Evolutionary conservation across 2,113 vertebrate genomes (phyloP).

Genomic region (Antechinus flavipes): DNA sequence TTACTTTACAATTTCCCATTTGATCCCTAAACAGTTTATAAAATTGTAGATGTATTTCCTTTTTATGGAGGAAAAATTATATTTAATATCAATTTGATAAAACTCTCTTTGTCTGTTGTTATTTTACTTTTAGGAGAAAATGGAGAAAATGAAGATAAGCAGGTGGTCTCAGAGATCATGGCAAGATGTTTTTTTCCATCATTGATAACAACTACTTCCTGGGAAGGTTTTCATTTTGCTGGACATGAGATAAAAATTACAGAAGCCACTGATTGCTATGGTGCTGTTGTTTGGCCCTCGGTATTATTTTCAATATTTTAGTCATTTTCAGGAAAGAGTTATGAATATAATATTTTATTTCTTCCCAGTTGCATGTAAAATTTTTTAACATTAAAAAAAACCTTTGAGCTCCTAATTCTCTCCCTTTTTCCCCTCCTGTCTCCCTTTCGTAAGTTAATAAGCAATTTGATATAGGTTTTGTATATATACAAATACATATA

Average conservation of each 20-base stretch:
- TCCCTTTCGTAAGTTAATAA: not conserved
- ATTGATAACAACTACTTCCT: constrained; percentile 83
- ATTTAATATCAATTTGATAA: not conserved
- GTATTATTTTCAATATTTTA: constrained; percentile 79
- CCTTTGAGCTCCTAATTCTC: not conserved
- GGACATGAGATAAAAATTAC: constrained; percentile 92
- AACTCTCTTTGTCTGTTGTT: not conserved
- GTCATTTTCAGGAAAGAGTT: not conserved
- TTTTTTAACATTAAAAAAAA: not conserved
- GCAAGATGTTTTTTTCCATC: constrained; percentile 88
- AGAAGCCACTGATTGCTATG: constrained; percentile 92
- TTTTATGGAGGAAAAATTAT: not conserved
- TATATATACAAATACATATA: not conserved
- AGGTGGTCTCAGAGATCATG: constrained; percentile 90
- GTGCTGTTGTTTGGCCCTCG: constrained; percentile 97
- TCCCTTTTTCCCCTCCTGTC: not conserved
- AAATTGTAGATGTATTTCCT: not conserved
- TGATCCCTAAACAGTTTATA: not conserved
- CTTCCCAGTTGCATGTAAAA: not conserved
- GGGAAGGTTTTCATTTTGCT: constrained; percentile 93
- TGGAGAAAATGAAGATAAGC: constrained; percentile 78
- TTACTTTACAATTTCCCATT: not conserved
- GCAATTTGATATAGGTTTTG: not conserved
- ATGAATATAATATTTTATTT: not conserved
- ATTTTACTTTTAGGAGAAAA: constrained; percentile 53